Evolutionary conservation across 1,140 invertebrate genomes (phyloP), one percentile per base, ranked within the genome.

Genomic region (Brachionus rotundiformis): DNA sequence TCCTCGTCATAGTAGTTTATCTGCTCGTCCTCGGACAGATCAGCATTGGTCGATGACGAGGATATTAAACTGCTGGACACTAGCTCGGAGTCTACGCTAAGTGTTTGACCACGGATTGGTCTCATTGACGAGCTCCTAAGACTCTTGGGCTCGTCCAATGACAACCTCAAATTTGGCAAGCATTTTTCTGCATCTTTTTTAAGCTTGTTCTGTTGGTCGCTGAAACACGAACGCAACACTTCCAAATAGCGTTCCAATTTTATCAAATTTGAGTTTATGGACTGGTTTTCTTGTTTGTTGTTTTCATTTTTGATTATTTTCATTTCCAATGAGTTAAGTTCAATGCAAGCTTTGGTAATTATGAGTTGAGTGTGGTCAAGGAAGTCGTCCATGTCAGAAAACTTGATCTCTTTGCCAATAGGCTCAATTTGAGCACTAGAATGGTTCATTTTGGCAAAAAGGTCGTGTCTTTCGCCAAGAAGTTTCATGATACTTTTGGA

Each of bases 11-110:
- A 79, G 36, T 79, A 79, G 16, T 79, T 79, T 8, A 79, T 79
- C 41, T 79, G 76, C 29, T 79, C 76, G 76, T 79, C 76, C 25
- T 79, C 76, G 59, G 76, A 79, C 47, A 79, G 59, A 25, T 79
- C 76, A 1, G 47, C 76, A 44, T 73, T 73, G 2, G 44, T 79
- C 76, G 76, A 63, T 25, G 44, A 59, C n/a, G 44, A 39, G 1
- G 76, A 79, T 23, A 79, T 54, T 3, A 79, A n/a, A 63, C 76
- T 79, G 5, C 59, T 79, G 0, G 76, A 79, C 6, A 63, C 76
- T 8, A 79, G 47, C 11, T 79, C 76, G 4, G 59, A 79, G 25
- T 63, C 63, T 8, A 68, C 63, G 10, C 63, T 68, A 13, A 68
- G 31, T 3, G 63, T 68, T 36, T 68, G 63, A 19, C 63, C 63